These are phyloP conservation scores for Bos indicus DNA, from an alignment of 2,113 vertebrate species.

Conservation along the genomic window DNA sequence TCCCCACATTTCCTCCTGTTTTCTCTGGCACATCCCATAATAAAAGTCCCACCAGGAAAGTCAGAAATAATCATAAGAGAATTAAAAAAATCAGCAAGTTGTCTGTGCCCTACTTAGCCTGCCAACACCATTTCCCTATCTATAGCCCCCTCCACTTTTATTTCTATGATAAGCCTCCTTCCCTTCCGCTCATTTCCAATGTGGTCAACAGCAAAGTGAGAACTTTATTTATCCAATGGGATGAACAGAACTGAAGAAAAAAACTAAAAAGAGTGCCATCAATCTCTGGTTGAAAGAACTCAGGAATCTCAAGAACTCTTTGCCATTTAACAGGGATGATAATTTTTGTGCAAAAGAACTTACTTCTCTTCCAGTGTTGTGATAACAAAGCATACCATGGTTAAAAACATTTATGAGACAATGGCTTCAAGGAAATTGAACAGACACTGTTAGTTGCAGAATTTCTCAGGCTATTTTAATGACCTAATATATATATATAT, in stretches of 20 bases:
- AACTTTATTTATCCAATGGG: neutral
- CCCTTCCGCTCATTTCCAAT: neutral
- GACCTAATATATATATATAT: neutral
- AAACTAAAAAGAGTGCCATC: neutral
- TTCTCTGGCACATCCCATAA: neutral
- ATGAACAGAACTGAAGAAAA: neutral
- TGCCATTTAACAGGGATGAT: neutral
- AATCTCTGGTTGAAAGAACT: neutral
- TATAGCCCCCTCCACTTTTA: neutral
- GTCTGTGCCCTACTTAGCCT: neutral
- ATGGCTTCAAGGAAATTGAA: neutral
- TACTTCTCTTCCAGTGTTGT: neutral
- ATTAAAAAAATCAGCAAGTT: neutral
- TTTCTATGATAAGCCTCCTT: neutral
- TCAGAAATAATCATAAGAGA: neutral
- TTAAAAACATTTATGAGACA: neutral
- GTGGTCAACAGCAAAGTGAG: neutral
- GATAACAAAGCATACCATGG: neutral
- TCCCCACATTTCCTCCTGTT: neutral
- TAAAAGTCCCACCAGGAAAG: neutral
- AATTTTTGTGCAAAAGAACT: neutral
- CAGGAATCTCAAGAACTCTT: neutral
- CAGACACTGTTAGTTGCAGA: neutral
- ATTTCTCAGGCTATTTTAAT: neutral
- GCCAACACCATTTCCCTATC: neutral